Base-by-base conservation (phyloP, 30 jellyfish, hydroid and myxozoan genomes). In the Hydractinia echinata region DNA sequence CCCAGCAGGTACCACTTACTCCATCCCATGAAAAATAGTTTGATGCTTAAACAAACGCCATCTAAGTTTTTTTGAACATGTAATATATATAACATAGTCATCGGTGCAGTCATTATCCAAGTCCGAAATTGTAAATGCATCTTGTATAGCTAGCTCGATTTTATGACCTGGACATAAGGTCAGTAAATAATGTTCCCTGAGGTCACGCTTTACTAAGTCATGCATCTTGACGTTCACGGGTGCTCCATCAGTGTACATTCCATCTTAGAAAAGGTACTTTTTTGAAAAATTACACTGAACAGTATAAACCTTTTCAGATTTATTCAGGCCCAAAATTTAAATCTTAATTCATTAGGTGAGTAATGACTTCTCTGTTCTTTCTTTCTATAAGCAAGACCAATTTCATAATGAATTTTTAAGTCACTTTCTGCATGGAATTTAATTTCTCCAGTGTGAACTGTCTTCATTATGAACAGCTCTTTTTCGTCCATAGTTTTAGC, bases 401-500 rank as follows among this genome's bases (percentile, higher is more conserved):
- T 79, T 62, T 79, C 51, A 16, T 5, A 55, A 79, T 14, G 6
- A 84, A 55, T 16, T 79, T 79, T 61, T 79, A 61, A 49, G 61
- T 5, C 6, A 62, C 86, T 13, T 8, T 7, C 30, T 79, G 56
- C 81, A 5, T 8, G 20, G 13, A 71, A 71, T 56, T 71, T 67
- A 10, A 67, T 19, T 10, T 71, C 61, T 14, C 81, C 81, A 6
- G 20, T 71, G 55, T 20, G 61, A 5, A 67, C 86, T 44, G 86
- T 79, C 51, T 79, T 79, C 21, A 79, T 79, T 10, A 79, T 13
- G 83, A 55, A 79, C 5, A 79, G 66, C 51, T 79, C 86, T 30
- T 79, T 79, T 55, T 79, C 67, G 19, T 79, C 83, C 83, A 62
- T 55, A 14, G 86, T 79, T 52, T 79, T 55, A 4, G 86, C 84